Conservation (phyloP, 1,140 invertebrate species). For the Sinella curviseta region DNA sequence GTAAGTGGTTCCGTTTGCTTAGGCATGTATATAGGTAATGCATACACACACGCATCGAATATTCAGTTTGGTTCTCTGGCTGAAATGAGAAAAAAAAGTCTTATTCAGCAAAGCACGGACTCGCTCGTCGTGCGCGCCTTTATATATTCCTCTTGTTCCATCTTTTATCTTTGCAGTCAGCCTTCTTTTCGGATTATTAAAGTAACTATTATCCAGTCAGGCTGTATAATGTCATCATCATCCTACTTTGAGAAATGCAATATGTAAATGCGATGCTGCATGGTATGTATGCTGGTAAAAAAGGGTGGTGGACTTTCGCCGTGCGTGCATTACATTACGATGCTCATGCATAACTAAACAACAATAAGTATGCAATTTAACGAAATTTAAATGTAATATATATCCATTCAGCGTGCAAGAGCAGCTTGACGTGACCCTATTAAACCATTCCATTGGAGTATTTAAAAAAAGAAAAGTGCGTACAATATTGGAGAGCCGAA, state of each 20-base stretch:
- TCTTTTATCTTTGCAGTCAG: neutral
- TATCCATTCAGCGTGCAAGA: no score
- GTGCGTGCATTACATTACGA: neutral
- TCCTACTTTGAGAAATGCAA: no score
- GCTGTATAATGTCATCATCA: no score
- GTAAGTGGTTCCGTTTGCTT: neutral
- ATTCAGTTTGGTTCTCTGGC: neutral
- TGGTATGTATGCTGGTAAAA: neutral
- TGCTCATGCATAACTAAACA: constrained; percentile 8
- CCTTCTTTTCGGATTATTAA: neutral
- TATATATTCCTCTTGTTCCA: neutral
- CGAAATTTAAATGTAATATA: neutral
- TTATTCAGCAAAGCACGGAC: neutral
- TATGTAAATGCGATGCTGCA: no score
- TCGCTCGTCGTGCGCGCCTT: no score
- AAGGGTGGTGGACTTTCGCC: neutral
- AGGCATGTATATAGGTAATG: neutral
- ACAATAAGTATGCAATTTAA: neutral
- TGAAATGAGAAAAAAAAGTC: neutral
- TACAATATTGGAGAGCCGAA: no score
- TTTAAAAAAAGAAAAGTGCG: no score
- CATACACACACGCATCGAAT: neutral
- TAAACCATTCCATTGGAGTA: no score
- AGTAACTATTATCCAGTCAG: neutral
- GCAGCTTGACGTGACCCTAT: no score